These are phyloP conservation scores for Eupeodes latifasciatus DNA, from an alignment of 2,888 invertebrate genomes.

Conservation along the genomic window DNA sequence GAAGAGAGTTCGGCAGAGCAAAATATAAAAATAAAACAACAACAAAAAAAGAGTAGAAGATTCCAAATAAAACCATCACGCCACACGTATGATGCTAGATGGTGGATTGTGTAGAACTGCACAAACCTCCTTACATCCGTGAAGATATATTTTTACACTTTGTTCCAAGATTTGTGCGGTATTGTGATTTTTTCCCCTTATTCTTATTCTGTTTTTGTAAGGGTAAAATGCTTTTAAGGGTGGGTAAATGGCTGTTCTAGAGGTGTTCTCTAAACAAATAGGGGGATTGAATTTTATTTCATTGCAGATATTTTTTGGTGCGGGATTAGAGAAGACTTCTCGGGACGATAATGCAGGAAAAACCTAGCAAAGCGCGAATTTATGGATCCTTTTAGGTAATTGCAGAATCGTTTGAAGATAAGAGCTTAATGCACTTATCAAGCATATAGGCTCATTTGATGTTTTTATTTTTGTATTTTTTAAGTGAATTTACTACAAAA, in stretches of 20 bases:
- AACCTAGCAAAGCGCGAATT: constrained; percentile 3
- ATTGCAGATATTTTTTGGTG: constrained; percentile 19
- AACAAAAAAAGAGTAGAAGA: constrained; percentile 13
- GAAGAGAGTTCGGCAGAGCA: constrained; percentile 70
- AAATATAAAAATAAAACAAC: constrained; percentile 28
- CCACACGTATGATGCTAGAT: neutral
- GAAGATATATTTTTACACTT: constrained; percentile 47
- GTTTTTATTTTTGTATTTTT: too few species aligned
- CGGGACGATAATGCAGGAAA: neutral
- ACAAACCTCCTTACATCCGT: constrained; percentile 13
- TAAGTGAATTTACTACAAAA: too few species aligned
- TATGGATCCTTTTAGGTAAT: constrained; percentile 10
- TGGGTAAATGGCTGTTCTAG: constrained; percentile 55
- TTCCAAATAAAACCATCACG: constrained; percentile 52
- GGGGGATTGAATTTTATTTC: constrained; percentile 60
- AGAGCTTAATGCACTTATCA: neutral
- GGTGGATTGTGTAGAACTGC: neutral
- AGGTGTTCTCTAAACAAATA: constrained; percentile 57
- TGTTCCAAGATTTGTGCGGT: constrained; percentile 68
- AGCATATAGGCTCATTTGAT: too few species aligned
- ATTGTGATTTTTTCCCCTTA: constrained; percentile 44
- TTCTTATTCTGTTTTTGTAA: neutral
- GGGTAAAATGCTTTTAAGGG: constrained; percentile 26
- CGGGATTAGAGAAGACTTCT: neutral
- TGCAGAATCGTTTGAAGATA: neutral